Evolutionary conservation across 23 tunicate species (phyloP).

Genomic region (Oikopleura vanhoeffeni): DNA sequence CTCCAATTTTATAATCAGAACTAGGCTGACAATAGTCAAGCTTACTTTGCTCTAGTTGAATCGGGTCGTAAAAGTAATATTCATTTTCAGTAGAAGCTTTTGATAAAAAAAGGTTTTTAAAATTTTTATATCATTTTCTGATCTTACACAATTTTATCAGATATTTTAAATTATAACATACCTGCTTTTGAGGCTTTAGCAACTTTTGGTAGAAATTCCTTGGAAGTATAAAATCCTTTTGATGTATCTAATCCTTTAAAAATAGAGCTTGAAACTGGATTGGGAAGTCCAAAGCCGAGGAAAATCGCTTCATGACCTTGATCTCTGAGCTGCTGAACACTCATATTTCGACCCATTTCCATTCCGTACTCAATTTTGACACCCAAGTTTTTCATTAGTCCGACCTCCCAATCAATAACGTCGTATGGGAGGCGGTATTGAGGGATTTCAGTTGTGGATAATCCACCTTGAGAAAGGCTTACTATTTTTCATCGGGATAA

Average conservation of each 20-base stretch:
- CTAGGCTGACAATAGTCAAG: too few relatives aligned
- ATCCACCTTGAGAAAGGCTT: too few relatives aligned
- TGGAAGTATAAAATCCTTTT: conserved; percentile 82
- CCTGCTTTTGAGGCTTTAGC: conserved; percentile 83
- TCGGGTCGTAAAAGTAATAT: too few relatives aligned
- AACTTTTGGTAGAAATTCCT: conserved; percentile 71
- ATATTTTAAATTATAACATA: too few relatives aligned
- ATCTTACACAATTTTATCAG: too few relatives aligned
- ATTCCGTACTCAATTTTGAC: conserved; percentile 34
- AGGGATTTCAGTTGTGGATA: conserved; percentile 85
- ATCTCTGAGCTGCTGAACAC: conserved; percentile 27
- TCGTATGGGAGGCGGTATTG: conserved; percentile 94
- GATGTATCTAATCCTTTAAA: conserved; percentile 42
- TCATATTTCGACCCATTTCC: neutral
- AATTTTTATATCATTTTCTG: too few relatives aligned
- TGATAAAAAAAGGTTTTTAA: too few relatives aligned
- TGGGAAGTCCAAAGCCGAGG: conserved; percentile 80
- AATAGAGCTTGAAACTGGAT: conserved; percentile 42
- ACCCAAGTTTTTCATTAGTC: conserved; percentile 51
- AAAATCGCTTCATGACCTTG: conserved; percentile 60
- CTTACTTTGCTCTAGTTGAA: too few relatives aligned
- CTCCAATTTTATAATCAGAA: too few relatives aligned
- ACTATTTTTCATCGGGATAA: neutral
- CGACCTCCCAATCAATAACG: conserved; percentile 62
- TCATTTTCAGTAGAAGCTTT: too few relatives aligned